These are phyloP conservation scores for Bruchidius siliquastri DNA, from an alignment of 2,888 invertebrate species.

Conservation along the genomic window DNA sequence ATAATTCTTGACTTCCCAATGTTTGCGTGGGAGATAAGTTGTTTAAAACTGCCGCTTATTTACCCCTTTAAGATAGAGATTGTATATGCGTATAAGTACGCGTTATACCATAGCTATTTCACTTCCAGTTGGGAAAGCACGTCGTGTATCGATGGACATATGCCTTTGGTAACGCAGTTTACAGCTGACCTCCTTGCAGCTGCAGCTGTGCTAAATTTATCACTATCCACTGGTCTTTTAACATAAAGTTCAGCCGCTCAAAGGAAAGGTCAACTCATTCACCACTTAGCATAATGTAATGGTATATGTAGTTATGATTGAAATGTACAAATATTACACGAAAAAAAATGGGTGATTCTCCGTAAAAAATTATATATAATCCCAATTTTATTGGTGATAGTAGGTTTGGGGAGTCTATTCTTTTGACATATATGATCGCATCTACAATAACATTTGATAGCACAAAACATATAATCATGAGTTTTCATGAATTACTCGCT, in stretches of 20 bases:
- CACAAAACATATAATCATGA: too few relatives aligned
- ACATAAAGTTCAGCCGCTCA: neutral
- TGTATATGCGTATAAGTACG: constrained; percentile 3
- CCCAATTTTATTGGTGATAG: too few relatives aligned
- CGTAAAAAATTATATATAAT: too few relatives aligned
- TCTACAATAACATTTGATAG: too few relatives aligned
- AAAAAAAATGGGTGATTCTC: too few relatives aligned
- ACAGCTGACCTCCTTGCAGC: constrained; percentile 17
- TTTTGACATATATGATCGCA: too few relatives aligned
- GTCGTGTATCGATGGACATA: constrained; percentile 16
- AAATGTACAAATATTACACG: too few relatives aligned
- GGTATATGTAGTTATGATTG: too few relatives aligned
- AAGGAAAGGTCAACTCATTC: neutral
- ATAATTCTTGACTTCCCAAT: too few relatives aligned
- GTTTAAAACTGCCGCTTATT: neutral
- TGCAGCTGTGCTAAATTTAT: constrained; percentile 18
- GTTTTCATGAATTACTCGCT: too few relatives aligned
- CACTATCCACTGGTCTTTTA: constrained; percentile 1
- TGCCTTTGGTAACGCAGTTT: constrained; percentile 17
- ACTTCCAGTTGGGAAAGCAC: constrained; percentile 15
- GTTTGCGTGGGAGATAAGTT: too few relatives aligned
- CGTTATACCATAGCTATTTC: constrained; percentile 13
- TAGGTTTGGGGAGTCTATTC: too few relatives aligned
- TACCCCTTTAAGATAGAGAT: neutral
- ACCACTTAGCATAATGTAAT: neutral